Conservation (phyloP, 2,888 invertebrate species). For the Oxyscelio sp. region DNA sequence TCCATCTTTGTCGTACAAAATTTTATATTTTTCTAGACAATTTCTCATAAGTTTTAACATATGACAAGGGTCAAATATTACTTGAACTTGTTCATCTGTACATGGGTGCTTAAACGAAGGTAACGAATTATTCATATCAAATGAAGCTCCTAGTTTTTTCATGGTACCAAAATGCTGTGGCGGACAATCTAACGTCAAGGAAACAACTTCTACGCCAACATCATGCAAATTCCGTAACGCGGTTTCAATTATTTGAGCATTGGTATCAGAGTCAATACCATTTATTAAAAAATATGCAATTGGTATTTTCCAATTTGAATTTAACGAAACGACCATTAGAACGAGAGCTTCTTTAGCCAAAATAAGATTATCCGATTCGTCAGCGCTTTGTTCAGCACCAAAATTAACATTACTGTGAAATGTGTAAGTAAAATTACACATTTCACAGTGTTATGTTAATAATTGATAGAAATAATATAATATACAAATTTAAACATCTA, state of each 20-base stretch:
- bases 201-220: not conserved
- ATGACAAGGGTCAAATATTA: not conserved
- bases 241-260: not conserved
- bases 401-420: no score
- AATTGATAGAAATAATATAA: no score
- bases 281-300: constrained; percentile 21
- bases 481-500: no score
- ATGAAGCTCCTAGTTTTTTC: not conserved
- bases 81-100: constrained; percentile 1
- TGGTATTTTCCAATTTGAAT: constrained; percentile 52
- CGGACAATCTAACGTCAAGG: not conserved
- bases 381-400: not conserved
- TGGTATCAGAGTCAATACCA: constrained; percentile 5
- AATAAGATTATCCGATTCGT: not conserved
- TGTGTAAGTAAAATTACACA: no score
- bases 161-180: not conserved
- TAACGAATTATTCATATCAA: not conserved
- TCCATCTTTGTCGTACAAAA: constrained; percentile 5
- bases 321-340: constrained; percentile 36
- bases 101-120: not conserved
- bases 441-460: no score
- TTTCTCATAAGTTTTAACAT: not conserved
- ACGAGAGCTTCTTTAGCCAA: constrained; percentile 58
- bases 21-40: not conserved
- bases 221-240: not conserved